Percentiles rank a stretch among this genome's conserved stretches.
These are phyloP conservation scores for Propithecus perrieri DNA, from an alignment of 2,797 vertebrate genomes.

Conservation along the genomic window DNA sequence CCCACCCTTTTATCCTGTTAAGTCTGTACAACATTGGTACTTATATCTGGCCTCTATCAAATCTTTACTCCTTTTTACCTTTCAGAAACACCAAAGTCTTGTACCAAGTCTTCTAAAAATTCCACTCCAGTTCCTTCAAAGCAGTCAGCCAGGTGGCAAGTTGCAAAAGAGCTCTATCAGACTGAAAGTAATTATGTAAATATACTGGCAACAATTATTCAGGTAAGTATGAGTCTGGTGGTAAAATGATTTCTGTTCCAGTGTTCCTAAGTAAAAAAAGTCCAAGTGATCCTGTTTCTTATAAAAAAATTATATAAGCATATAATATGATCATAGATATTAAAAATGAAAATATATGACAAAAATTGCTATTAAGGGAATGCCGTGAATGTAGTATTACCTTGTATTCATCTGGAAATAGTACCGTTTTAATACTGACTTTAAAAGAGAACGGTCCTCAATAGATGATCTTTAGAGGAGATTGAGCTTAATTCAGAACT, in stretches of 20 bases:
- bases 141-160: constrained; percentile 98
- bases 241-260: constrained; percentile 34
- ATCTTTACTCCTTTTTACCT: constrained; percentile 25
- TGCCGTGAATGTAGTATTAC: neutral
- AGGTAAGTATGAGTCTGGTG: constrained; percentile 86
- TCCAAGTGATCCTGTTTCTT: neutral
- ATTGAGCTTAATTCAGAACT: constrained; percentile 19
- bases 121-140: constrained; percentile 90
- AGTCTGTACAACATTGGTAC: neutral
- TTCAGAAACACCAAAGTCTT: constrained; percentile 87
- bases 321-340: neutral
- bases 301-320: neutral
- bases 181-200: constrained; percentile 99
- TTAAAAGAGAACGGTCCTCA: neutral
- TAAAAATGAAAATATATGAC: constrained; percentile 46
- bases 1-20: neutral
- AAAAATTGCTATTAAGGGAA: constrained; percentile 15
- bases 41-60: constrained; percentile 9
- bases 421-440: neutral
- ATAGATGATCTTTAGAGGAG: neutral
- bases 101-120: constrained; percentile 91
- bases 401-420: constrained; percentile 43
- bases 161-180: constrained; percentile 98
- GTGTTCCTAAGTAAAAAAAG: neutral
- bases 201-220: constrained; percentile 95